Evolutionary conservation across 2,888 invertebrate genomes (phyloP).

Genomic region (Spialia ferax): DNA sequence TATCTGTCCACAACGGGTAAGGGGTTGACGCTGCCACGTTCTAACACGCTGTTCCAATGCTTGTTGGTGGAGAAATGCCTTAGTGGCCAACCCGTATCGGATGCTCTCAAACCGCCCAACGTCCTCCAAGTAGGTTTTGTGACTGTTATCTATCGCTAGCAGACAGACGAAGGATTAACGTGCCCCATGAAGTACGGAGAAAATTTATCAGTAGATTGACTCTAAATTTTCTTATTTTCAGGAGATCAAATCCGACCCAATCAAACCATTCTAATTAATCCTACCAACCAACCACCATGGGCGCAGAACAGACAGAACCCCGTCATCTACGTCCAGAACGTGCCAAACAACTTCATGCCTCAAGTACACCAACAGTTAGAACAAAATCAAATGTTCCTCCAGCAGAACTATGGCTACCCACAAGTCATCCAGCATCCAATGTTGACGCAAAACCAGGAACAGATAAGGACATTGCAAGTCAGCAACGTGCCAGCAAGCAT

Average conservation of each 20-base stretch:
- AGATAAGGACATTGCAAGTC: conserved; percentile 46
- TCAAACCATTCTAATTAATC: conserved; percentile 72
- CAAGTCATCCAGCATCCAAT: conserved; percentile 66
- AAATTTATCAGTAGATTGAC: too few species aligned
- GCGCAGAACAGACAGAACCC: conserved; percentile 70
- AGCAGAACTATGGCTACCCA: conserved; percentile 67
- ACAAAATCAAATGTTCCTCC: conserved; percentile 70
- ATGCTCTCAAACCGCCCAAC: too few species aligned
- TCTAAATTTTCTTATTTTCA: conserved; percentile 51
- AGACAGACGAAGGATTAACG: too few species aligned
- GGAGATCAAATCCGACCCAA: conserved; percentile 73
- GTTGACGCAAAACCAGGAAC: conserved; percentile 56
- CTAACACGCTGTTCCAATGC: too few species aligned
- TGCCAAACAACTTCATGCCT: conserved; percentile 66
- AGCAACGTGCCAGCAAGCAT: conserved; percentile 44
- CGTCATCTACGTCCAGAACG: conserved; percentile 73
- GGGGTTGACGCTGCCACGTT: too few species aligned
- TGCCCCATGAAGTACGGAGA: too few species aligned
- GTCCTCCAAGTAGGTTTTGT: too few species aligned
- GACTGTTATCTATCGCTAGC: too few species aligned
- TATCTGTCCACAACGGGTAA: too few species aligned
- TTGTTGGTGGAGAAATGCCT: too few species aligned
- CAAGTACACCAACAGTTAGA: conserved; percentile 64
- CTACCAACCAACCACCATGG: conserved; percentile 80
- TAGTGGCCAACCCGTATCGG: too few species aligned